Evolutionary conservation across 2,797 vertebrate genomes (phyloP).

Genomic region (Sebastes nivosus): DNA sequence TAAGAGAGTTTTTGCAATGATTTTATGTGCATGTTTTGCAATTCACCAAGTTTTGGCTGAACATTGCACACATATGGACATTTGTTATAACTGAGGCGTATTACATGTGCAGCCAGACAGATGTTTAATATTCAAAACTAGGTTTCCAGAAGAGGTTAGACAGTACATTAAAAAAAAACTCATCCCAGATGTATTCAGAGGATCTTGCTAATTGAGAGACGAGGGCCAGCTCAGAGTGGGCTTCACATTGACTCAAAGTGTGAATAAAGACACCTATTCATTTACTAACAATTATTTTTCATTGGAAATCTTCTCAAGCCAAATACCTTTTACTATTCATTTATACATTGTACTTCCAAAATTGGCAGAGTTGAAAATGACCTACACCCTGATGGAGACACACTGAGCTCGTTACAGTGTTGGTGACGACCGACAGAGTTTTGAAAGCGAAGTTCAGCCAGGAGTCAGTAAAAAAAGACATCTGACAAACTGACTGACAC

Average conservation of each 20-base stretch:
- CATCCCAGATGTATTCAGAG: neutral
- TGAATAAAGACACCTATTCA: slow-evolving; percentile 6
- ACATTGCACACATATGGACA: slow-evolving; percentile 10
- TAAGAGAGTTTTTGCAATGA: neutral
- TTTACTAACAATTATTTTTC: slow-evolving; percentile 1
- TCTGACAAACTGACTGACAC: slow-evolving; percentile 32
- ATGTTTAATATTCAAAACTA: slow-evolving; percentile 31
- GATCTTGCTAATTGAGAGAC: neutral
- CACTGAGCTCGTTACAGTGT: neutral
- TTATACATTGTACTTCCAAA: neutral
- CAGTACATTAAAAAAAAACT: neutral
- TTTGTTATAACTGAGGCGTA: neutral
- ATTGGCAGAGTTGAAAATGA: neutral
- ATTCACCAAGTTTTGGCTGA: neutral
- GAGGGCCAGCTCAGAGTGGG: neutral
- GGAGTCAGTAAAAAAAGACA: slow-evolving; percentile 43
- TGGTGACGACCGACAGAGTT: slow-evolving; percentile 2
- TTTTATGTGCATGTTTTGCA: neutral
- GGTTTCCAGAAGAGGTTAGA: slow-evolving; percentile 1
- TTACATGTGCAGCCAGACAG: neutral
- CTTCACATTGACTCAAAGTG: neutral
- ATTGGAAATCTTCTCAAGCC: neutral
- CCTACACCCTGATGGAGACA: slow-evolving; percentile 1
- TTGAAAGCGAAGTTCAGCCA: slow-evolving; percentile 40
- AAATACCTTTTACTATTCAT: neutral